Percentiles rank a stretch among this genome's conserved stretches.
These are phyloP conservation scores for Cyclargus thomasi DNA, from an alignment of 1,140 invertebrate species.

Conservation along the genomic window DNA sequence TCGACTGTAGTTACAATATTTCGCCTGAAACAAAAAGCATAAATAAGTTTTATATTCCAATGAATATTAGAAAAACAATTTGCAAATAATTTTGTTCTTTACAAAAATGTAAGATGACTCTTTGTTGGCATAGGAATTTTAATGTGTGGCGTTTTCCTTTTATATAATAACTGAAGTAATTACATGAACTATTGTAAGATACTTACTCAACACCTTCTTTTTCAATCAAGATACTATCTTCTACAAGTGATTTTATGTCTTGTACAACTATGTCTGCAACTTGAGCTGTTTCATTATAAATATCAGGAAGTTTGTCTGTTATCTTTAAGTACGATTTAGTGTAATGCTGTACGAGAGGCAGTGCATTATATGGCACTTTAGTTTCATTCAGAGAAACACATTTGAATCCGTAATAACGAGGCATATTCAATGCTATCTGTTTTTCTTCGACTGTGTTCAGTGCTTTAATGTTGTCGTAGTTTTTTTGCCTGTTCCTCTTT, in stretches of 20 bases:
- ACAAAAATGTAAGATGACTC: no score
- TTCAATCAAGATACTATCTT: constrained; percentile 79
- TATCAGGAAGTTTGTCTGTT: constrained; percentile 72
- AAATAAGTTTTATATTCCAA: no score
- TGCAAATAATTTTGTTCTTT: no score
- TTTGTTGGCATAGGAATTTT: no score
- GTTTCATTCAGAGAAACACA: constrained; percentile 78
- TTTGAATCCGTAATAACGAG: constrained; percentile 85
- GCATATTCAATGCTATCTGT: constrained; percentile 86
- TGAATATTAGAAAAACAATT: no score
- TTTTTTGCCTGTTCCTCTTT: constrained; percentile 56
- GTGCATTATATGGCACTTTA: constrained; percentile 79
- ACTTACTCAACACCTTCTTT: constrained; percentile 72
- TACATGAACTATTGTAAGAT: constrained; percentile 19
- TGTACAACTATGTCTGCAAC: constrained; percentile 62
- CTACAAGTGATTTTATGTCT: constrained; percentile 75
- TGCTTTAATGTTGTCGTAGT: constrained; percentile 78
- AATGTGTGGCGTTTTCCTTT: no score
- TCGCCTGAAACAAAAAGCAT: constrained; percentile 37
- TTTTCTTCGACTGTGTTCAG: constrained; percentile 88
- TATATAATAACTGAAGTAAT: no score
- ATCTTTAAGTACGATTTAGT: constrained; percentile 81
- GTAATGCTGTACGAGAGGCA: constrained; percentile 80
- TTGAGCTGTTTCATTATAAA: constrained; percentile 71
- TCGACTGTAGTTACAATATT: constrained; percentile 30